phyloP scores from a whole-genome alignment of 2,113 vertebrate genomes.

The Pantherophis guttatus region DNA sequence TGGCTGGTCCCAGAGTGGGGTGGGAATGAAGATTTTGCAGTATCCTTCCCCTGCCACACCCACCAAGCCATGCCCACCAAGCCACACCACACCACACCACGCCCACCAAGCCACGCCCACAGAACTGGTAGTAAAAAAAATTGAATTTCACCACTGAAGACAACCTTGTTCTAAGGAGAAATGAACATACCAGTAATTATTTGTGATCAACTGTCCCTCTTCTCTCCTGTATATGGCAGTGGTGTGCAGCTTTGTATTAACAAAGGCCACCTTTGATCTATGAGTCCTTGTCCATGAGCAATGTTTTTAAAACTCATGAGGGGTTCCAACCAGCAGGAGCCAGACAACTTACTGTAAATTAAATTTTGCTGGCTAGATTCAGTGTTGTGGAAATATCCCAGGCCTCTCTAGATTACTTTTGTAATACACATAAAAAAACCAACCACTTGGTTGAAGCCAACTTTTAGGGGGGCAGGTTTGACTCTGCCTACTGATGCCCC shows the following conservation, averaged over 20 bases:
- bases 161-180: not conserved
- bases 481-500: not conserved
- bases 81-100: too few species aligned
- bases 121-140: too few species aligned
- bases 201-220: not conserved
- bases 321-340: not conserved
- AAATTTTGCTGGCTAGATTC: not conserved
- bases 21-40: too few species aligned
- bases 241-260: not conserved
- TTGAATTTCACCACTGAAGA: not conserved
- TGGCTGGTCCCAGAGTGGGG: too few species aligned
- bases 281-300: not conserved
- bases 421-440: not conserved
- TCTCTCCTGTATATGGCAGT: not conserved
- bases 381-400: not conserved
- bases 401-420: not conserved
- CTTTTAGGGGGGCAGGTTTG: not conserved
- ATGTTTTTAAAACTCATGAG: not conserved
- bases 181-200: not conserved
- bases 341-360: not conserved
- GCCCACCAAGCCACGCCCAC: too few species aligned
- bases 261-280: not conserved
- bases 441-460: not conserved
- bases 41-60: too few species aligned
- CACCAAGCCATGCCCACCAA: too few species aligned